Conservation (phyloP, 2,113 vertebrate genomes). For the Piliocolobus tephrosceles region DNA sequence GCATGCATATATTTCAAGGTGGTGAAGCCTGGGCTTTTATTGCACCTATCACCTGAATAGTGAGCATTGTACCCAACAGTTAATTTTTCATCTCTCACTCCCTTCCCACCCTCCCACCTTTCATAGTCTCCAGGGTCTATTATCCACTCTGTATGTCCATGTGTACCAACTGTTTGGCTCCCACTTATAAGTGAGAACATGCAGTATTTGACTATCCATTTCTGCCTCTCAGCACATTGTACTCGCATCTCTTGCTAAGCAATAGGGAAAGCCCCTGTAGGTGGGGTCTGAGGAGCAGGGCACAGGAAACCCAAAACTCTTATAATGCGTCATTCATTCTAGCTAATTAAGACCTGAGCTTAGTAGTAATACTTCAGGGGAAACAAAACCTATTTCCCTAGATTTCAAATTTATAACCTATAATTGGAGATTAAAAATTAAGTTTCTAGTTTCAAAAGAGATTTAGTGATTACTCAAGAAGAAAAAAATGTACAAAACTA, state of each 20-base stretch:
- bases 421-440: not conserved
- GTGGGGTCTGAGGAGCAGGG: not conserved
- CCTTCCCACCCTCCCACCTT: too few species aligned
- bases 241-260: not conserved
- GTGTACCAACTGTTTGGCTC: too few species aligned
- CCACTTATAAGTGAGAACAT: too few species aligned
- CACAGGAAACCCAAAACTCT: not conserved
- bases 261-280: rapidly evolving
- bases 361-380: not conserved
- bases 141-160: too few species aligned
- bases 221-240: too few species aligned
- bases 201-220: too few species aligned
- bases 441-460: not conserved
- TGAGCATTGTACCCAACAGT: too few species aligned
- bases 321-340: not conserved
- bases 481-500: not conserved
- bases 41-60: too few species aligned
- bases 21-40: too few species aligned
- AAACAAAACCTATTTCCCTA: not conserved
- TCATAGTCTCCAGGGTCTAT: too few species aligned
- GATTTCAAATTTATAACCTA: not conserved
- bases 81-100: too few species aligned
- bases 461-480: not conserved
- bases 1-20: too few species aligned
- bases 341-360: not conserved